phyloP scores from a whole-genome alignment of 2,113 vertebrate species.

The Aldabrachelys gigantea region DNA sequence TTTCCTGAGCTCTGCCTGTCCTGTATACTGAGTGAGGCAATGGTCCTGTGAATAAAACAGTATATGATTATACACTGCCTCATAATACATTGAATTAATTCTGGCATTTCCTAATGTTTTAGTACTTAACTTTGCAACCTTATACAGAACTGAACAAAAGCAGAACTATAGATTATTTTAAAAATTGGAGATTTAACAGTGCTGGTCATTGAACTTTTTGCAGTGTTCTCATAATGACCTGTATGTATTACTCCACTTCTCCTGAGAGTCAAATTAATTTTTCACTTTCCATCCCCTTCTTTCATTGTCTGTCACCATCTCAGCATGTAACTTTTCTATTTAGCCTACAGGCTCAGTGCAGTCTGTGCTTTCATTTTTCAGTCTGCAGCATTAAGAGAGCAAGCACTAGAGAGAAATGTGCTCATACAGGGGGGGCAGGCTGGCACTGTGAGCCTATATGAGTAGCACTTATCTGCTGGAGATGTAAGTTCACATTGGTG shows the following conservation, averaged over 20 bases:
- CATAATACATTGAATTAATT: background rate
- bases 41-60: background rate
- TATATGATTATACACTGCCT: background rate
- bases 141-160: background rate
- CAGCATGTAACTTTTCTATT: background rate
- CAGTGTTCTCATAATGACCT: background rate
- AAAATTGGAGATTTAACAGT: background rate
- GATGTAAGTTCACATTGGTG: background rate
- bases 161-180: background rate
- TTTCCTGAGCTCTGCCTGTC: background rate
- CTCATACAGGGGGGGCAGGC: background rate
- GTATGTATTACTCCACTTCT: background rate
- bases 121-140: background rate
- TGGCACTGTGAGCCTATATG: background rate
- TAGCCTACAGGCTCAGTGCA: background rate
- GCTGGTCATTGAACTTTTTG: background rate
- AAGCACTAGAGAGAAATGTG: background rate
- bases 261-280: background rate
- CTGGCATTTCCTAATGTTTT: background rate
- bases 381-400: background rate
- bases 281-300: background rate
- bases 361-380: background rate
- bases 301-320: background rate
- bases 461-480: background rate
- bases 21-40: background rate